Conservation (phyloP, 2,797 vertebrate species). For the Falco cherrug region DNA sequence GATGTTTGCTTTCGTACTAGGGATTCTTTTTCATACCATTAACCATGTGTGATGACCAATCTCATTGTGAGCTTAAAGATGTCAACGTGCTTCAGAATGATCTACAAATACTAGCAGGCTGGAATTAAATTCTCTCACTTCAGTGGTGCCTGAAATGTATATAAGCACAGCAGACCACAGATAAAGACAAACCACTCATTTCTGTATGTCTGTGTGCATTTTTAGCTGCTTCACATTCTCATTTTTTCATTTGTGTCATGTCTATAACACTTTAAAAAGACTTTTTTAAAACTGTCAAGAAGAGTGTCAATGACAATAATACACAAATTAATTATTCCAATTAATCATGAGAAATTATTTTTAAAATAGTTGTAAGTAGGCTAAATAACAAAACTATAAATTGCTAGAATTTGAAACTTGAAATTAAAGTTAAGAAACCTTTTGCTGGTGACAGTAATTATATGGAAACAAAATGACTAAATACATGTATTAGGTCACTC, state of each 20-base stretch:
- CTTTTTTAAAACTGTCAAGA: neutral
- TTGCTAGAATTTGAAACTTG: neutral
- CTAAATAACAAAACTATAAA: neutral
- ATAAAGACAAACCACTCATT: neutral
- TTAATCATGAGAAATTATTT: neutral
- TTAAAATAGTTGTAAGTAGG: neutral
- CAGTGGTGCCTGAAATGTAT: neutral
- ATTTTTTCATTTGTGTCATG: neutral
- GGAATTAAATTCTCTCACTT: neutral
- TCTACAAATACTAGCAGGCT: neutral
- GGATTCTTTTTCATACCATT: neutral
- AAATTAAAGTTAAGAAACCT: neutral
- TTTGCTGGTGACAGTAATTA: neutral
- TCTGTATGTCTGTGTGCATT: neutral
- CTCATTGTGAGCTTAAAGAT: neutral
- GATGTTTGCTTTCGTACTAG: neutral
- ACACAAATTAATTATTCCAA: neutral
- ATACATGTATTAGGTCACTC: neutral
- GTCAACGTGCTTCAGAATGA: neutral
- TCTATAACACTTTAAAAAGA: neutral
- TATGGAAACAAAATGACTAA: neutral
- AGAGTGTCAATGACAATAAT: neutral
- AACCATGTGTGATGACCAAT: neutral
- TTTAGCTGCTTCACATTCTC: neutral
- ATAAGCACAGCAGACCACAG: neutral